Percentiles rank a stretch among this genome's conserved stretches.
phyloP scores from a whole-genome alignment of 2,113 vertebrate species.

The Nematolebias whitei region DNA sequence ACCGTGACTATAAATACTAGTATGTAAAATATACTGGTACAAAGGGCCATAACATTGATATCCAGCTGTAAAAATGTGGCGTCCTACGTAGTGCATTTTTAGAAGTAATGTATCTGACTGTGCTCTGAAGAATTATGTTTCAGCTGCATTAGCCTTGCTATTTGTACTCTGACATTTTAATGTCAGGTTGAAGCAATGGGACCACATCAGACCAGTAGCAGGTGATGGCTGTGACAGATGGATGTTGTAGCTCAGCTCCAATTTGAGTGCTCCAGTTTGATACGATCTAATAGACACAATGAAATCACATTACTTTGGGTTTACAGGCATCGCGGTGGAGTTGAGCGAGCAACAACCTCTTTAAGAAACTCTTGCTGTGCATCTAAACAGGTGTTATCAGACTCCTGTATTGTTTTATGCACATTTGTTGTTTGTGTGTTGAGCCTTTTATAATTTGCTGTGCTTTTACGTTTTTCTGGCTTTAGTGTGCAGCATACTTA shows the following conservation, averaged over 20 bases:
- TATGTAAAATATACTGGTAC: not conserved
- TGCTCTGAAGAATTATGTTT: not conserved
- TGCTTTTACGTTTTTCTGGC: too few species aligned
- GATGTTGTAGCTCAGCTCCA: not conserved
- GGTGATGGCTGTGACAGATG: not conserved
- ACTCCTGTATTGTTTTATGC: too few species aligned
- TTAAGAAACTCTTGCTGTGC: too few species aligned
- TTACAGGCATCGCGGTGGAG: not conserved
- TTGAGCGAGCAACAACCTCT: too few species aligned
- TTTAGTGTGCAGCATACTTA: too few species aligned
- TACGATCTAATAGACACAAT: not conserved
- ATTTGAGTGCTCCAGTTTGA: not conserved
- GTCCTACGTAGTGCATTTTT: not conserved
- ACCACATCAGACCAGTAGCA: not conserved
- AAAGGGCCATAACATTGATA: not conserved
- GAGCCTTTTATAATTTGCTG: too few species aligned
- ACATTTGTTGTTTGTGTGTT: too few species aligned
- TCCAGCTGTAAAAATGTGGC: not conserved
- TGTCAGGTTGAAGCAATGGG: not conserved
- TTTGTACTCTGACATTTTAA: not conserved
- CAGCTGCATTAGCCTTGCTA: too few species aligned
- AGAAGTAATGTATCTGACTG: not conserved
- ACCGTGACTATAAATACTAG: not conserved
- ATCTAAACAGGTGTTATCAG: too few species aligned
- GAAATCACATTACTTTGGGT: not conserved